These are phyloP conservation scores for Cladopsammia gracilis DNA, from an alignment of 64 coral and sea anemone genomes.

Conservation along the genomic window DNA sequence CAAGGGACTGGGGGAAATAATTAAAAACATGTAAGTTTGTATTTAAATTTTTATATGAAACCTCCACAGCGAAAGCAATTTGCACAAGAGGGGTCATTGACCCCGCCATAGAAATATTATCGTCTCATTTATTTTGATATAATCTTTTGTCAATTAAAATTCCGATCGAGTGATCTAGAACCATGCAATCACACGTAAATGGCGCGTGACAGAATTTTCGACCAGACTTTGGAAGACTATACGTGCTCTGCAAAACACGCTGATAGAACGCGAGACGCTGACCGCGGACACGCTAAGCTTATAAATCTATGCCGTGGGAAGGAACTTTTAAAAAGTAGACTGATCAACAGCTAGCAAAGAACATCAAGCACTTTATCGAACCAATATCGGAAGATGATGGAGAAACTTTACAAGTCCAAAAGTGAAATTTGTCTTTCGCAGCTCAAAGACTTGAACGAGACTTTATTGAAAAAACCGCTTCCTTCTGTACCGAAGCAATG, in stretches of 20 bases:
- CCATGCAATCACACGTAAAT: background rate
- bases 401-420: background rate
- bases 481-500: background rate
- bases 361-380: background rate
- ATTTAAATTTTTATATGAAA: too few relatives aligned
- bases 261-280: background rate
- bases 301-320: too few relatives aligned
- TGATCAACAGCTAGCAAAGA: background rate
- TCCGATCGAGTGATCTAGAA: background rate
- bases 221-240: background rate
- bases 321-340: background rate
- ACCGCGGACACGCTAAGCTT: background rate
- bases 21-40: too few relatives aligned
- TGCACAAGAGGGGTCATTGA: too few relatives aligned
- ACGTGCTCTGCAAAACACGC: background rate
- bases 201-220: background rate
- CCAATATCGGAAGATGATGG: background rate
- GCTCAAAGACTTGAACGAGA: background rate
- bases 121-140: too few relatives aligned
- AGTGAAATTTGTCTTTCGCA: constrained; percentile 4
- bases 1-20: background rate
- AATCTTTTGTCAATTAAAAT: too few relatives aligned
- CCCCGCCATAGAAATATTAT: too few relatives aligned
- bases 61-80: background rate
- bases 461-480: background rate